These are phyloP conservation scores for Prionace glauca DNA, from an alignment of 2,797 vertebrate species.

Conservation along the genomic window DNA sequence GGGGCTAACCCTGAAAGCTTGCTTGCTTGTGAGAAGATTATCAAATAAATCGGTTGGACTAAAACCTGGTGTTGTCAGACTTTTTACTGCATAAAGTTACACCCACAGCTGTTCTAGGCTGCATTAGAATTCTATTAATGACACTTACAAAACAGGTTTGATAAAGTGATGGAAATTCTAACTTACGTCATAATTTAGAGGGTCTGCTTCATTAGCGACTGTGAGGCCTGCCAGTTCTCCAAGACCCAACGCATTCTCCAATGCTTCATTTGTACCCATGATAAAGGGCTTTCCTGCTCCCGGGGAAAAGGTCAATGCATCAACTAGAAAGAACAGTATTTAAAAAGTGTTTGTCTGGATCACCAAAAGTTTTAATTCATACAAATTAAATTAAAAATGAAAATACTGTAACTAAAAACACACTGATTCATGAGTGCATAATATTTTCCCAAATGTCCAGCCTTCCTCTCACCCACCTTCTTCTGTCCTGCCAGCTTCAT, in stretches of 20 bases:
- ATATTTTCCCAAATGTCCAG: slow-evolving; percentile 48
- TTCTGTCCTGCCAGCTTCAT: slow-evolving; percentile 80
- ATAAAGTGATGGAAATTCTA: background rate
- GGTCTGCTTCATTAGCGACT: slow-evolving; percentile 95
- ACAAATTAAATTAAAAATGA: background rate
- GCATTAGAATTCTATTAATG: background rate
- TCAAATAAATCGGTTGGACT: too few relatives aligned
- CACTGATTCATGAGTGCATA: slow-evolving; percentile 44
- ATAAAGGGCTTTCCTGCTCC: slow-evolving; percentile 94
- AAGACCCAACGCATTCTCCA: slow-evolving; percentile 87
- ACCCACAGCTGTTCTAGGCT: background rate
- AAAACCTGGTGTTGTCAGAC: too few relatives aligned
- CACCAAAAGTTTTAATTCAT: slow-evolving; percentile 29
- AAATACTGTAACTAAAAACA: slow-evolving; percentile 40
- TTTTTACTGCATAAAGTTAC: too few relatives aligned
- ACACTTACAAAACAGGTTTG: background rate
- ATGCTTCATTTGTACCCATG: slow-evolving; percentile 84
- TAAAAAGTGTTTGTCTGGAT: slow-evolving; percentile 1
- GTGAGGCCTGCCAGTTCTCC: slow-evolving; percentile 94
- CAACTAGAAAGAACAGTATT: slow-evolving; percentile 61
- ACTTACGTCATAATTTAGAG: slow-evolving; percentile 87
- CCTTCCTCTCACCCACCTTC: slow-evolving; percentile 67
- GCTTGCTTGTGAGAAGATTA: too few relatives aligned
- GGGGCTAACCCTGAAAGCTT: too few relatives aligned
- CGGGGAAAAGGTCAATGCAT: slow-evolving; percentile 89